Evolutionary conservation across 1,140 invertebrate species (phyloP).

Genomic region (Maconellicoccus hirsutus): DNA sequence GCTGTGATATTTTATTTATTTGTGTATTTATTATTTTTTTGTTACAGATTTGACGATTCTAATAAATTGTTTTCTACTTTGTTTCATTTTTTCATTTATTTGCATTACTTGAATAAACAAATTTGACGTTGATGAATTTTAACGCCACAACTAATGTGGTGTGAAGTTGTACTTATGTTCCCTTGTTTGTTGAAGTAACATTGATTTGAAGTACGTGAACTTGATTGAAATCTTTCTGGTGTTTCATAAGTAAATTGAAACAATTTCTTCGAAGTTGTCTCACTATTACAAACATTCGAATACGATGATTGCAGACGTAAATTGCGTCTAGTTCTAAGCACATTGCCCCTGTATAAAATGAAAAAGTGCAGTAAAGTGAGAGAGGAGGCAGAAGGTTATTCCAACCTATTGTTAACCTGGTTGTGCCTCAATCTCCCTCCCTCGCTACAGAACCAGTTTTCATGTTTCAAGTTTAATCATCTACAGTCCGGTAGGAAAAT

Average conservation of each 20-base stretch:
- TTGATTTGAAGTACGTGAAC: too few relatives aligned
- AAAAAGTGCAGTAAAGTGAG: background rate
- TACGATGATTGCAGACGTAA: too few relatives aligned
- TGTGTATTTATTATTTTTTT: background rate
- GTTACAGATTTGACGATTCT: background rate
- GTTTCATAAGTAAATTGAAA: too few relatives aligned
- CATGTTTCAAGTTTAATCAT: background rate
- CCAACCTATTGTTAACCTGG: background rate
- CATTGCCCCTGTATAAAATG: background rate
- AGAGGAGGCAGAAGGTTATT: background rate
- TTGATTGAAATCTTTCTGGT: too few relatives aligned
- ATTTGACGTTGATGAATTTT: too few relatives aligned
- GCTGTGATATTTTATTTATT: constrained; percentile 14
- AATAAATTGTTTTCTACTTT: background rate
- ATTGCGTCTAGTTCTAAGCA: background rate
- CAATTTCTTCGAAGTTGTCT: too few relatives aligned
- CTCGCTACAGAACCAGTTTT: background rate
- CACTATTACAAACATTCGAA: too few relatives aligned
- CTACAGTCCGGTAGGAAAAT: background rate
- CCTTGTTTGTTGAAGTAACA: too few relatives aligned
- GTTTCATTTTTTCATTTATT: too few relatives aligned
- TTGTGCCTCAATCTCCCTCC: background rate
- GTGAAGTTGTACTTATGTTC: too few relatives aligned
- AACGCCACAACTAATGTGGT: too few relatives aligned
- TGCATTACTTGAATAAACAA: too few relatives aligned